phyloP scores from a whole-genome alignment of 2,113 vertebrate genomes.

The Laticauda laticaudata region DNA sequence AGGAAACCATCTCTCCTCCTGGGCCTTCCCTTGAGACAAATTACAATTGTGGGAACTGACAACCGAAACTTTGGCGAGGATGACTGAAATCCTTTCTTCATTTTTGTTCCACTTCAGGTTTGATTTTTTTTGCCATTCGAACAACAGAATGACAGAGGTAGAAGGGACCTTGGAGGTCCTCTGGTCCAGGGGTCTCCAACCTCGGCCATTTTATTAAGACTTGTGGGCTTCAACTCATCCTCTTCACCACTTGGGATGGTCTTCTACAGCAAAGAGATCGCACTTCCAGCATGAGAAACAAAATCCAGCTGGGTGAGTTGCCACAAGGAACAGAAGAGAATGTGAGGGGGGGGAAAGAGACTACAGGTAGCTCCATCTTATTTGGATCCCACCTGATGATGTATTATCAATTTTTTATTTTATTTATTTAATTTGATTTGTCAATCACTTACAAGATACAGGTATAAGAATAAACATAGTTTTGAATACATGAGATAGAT shows the following conservation, averaged over 20 bases:
- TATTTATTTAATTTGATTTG: too few relatives aligned
- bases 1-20: background rate
- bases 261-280: constrained; percentile 32
- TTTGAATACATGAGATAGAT: too few relatives aligned
- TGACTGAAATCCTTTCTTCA: background rate
- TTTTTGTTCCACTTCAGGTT: background rate
- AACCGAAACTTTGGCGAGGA: background rate
- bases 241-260: constrained; percentile 67
- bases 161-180: too few relatives aligned
- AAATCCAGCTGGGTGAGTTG: background rate
- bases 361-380: background rate
- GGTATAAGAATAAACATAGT: too few relatives aligned
- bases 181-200: too few relatives aligned
- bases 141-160: too few relatives aligned
- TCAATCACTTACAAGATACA: too few relatives aligned
- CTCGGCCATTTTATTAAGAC: too few relatives aligned
- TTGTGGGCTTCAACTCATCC: constrained; percentile 20
- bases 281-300: background rate
- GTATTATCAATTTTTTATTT: too few relatives aligned
- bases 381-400: background rate
- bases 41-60: background rate
- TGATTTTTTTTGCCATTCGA: background rate
- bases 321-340: background rate
- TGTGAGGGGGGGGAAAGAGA: background rate
- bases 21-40: background rate